Base-by-base conservation (phyloP, 2,113 vertebrate genomes). In the Smithornis capensis region DNA sequence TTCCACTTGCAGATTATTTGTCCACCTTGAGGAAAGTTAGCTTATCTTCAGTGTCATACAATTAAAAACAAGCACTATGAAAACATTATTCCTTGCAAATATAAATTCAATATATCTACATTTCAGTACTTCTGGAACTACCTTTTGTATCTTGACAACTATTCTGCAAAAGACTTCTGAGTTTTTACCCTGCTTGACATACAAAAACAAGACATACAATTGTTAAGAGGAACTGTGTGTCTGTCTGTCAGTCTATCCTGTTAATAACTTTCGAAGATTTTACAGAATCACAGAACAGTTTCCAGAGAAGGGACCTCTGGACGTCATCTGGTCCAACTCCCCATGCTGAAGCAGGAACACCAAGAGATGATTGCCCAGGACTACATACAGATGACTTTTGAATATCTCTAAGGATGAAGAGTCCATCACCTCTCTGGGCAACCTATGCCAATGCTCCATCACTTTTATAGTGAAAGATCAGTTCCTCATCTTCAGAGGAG, bases 111-210 rank as follows among this genome's bases (percentile, higher is more conserved):
- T 62, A n/a, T 49, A 14, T 93, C 63, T 50, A 4, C 10, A 25
- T 73, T 60, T 88, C 55, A 56, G 13, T 56, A 42, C 17, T 75
- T 74, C 71, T 67, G 63, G 73, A 80, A 77, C 21, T 65, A 83
- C 10, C 7, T 57, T 60, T 87, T 45, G 6, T 55, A 62, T 31
- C 14, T 21, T 33, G 29, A 40, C 8, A 83, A 9, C 8, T 82
- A 9, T 31, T 63, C 31, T 69, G 14, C 1, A 5, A 71, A 75
- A 63, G 31, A 56, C 11, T 59, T 67, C 13, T 50, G 45, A 74
- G 15, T 17, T 71, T 91, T 75, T 14, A 71, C 24, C 4, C 19
- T 0, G 0, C 19, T 62, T 80, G 23, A 17, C 8, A 2, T n/a
- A 40, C 16, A 14, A 49, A 40, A 76, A 15, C 1, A 55, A 45